Evolutionary conservation across 2,113 vertebrate genomes (phyloP), one percentile per base, ranked within the genome.

Genomic region (Monopterus albus): DNA sequence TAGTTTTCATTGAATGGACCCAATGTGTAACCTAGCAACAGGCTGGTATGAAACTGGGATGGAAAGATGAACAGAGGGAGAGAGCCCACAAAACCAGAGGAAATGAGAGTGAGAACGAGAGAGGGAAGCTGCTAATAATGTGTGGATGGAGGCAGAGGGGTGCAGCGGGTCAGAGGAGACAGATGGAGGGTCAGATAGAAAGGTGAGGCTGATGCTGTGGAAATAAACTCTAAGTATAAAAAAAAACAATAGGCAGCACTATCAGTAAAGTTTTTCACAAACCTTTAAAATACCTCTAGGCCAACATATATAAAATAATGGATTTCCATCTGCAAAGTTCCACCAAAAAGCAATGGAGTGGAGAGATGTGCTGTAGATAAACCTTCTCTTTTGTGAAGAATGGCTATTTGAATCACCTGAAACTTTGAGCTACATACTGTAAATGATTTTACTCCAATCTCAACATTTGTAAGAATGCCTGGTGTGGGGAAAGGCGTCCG

Each of bases 21-120:
- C 87, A 65, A 49, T 63, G 60, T 75, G 91, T 93, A 84, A 91
- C 92, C 90, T 92, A 92, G 92, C 83, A 86, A 88, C 86, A 88
- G 65, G 72, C 68, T 59, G 50, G 75, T 78, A 79, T 86, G 75
- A 72, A 84, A 61, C 69, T 14, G 66, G 69, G 63, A 72, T 80
- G 83, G 78, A 66, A 76, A 72, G 78, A 81, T 50, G 77, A 62
- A 49, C 47, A 18, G 46, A 74, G 65, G 62, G 81, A 80, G 77
- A 73, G 75, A 83, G 70, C 67, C 73, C 78, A 65, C 56, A 61
- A 50, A 74, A 67, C 38, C 61, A 51, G 61, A 79, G 66, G 62
- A 53, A 82, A 80, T 64, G 59, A 72, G 39, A 56, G 43, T 12
- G 7, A 39, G 59, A 31, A 51, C n/a, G 47, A 40, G 72, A 29